Conservation (phyloP, 2,113 vertebrate species). For the Nansenia antarctica region DNA sequence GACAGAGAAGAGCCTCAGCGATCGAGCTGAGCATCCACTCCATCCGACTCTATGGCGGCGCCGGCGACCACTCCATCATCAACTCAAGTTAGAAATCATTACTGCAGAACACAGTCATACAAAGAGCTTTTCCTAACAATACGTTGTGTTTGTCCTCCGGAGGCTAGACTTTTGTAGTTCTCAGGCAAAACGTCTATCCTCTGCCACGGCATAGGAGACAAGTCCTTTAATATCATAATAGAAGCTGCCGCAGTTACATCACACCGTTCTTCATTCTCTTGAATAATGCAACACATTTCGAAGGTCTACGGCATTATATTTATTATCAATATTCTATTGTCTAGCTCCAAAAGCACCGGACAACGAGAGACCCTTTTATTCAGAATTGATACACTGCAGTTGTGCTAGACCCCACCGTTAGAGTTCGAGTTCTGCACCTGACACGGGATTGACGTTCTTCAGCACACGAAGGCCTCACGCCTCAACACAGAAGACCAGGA, state of each 20-base stretch:
- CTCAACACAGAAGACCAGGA: no score
- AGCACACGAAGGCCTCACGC: no score
- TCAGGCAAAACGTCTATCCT: background rate
- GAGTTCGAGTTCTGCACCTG: background rate
- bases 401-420: background rate
- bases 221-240: background rate
- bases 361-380: background rate
- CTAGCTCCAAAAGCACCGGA: background rate
- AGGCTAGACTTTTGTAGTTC: background rate
- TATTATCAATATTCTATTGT: no score
- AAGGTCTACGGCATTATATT: background rate
- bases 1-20: no score
- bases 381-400: background rate
- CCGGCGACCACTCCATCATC: no score
- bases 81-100: no score
- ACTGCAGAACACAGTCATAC: no score
- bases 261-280: constrained; percentile 22
- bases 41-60: no score
- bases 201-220: background rate
- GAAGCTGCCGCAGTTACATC: constrained; percentile 6
- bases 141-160: no score
- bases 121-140: no score
- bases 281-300: constrained; percentile 30
- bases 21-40: no score
- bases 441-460: no score